Base-by-base conservation (phyloP, 2,797 vertebrate species). In the Sylvia borin region DNA sequence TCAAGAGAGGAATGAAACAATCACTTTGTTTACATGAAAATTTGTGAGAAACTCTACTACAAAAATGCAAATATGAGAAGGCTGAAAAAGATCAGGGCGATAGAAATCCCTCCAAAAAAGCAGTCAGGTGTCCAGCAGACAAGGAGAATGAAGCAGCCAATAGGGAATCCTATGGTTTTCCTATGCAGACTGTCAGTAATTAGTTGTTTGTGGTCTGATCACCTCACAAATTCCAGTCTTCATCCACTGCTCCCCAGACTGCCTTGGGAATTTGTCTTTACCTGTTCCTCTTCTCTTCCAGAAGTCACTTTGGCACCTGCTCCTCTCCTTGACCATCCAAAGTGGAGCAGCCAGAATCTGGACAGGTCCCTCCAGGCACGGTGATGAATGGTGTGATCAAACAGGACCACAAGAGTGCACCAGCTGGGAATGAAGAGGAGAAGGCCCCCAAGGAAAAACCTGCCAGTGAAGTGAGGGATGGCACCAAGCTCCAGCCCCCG, bases 321-420 rank as follows among this genome's bases (percentile, higher is more conserved):
- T 79, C 68, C 86, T 77, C 81, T 70, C 86, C 48, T 64, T 54
- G 78, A 85, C 15, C 51, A 67, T 65, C 87, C 94, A 87, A 94
- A 94, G 93, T 94, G 94, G 93, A 97, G 87, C 96, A 93, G 85
- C 24, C 61, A n/a, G 90, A 73, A 24, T 9, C 93, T 73, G 91
- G 73, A 27, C 6, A 9, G 31, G 40, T 43, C 84, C 53, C 58
- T 91, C 65, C 93, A 91, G 84, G 76, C 84, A 78, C 67, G 62
- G 98, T 97, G 95, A 98, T 98, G 98, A 98, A 97, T 87, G 96
- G 97, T 91, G 97, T 92, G 95, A 97, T 88, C 93, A 95, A 95
- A 29, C 96, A 98, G 96, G 95, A 91, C 71, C 91, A 73, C 60
- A 84, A 80, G 68, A 95, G 85, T 82, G 79, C 97, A 36, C 17